Percentiles rank a stretch among this genome's conserved stretches.
These are phyloP conservation scores for Lepidiolamprologus cunningtoni DNA, from an alignment of 2,113 vertebrate species.

Conservation along the genomic window DNA sequence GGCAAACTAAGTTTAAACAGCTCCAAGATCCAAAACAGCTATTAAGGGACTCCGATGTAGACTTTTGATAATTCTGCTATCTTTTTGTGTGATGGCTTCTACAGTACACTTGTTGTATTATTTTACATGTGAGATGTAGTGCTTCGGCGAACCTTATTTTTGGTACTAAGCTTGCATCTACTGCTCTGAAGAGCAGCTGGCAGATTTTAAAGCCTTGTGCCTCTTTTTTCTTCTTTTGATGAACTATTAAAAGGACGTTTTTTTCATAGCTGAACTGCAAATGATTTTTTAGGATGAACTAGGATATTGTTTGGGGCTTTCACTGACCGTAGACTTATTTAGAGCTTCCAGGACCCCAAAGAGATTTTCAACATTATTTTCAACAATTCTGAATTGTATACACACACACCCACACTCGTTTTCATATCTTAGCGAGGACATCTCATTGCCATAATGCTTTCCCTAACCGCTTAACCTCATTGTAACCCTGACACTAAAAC, in stretches of 20 bases:
- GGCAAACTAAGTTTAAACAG: background rate
- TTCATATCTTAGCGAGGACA: rapidly evolving
- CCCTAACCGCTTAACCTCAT: background rate
- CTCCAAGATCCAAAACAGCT: background rate
- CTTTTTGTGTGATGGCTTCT: background rate
- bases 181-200: background rate
- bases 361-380: background rate
- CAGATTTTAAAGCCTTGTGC: background rate
- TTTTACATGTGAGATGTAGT: background rate
- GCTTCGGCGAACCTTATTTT: background rate
- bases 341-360: background rate
- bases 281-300: background rate
- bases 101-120: background rate
- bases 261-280: background rate
- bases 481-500: background rate
- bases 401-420: background rate
- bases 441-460: background rate
- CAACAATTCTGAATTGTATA: background rate
- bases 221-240: background rate
- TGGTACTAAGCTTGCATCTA: background rate
- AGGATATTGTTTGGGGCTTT: background rate
- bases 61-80: background rate
- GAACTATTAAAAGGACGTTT: background rate
- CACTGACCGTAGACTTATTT: background rate
- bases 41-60: background rate